Conservation (phyloP, 2,113 vertebrate genomes). For the Psammodynastes pulverulentus region DNA sequence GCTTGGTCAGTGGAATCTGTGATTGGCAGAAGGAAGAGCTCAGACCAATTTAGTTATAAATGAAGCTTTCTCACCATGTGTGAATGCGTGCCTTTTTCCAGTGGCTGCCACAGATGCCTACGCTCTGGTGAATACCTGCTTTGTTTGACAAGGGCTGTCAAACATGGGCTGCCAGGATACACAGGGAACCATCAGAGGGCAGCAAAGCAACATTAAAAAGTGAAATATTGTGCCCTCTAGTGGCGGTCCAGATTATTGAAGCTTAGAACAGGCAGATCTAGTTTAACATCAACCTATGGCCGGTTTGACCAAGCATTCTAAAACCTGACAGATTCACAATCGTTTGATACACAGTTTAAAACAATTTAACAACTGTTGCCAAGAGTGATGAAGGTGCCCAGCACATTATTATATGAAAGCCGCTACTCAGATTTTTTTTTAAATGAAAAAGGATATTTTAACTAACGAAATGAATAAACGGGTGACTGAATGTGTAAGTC, state of each 20-base stretch:
- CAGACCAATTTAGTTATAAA: background rate
- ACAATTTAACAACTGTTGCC: background rate
- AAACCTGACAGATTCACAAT: background rate
- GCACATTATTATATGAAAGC: background rate
- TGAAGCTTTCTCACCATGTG: background rate
- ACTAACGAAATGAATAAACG: background rate
- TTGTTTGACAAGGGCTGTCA: background rate
- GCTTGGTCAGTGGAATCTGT: background rate
- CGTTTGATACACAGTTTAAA: background rate
- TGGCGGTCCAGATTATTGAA: background rate
- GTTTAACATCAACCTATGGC: background rate
- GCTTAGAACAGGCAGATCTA: background rate
- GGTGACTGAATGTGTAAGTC: background rate
- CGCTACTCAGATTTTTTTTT: background rate
- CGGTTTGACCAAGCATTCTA: background rate
- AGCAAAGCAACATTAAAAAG: background rate
- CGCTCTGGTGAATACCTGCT: background rate
- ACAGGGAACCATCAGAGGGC: background rate
- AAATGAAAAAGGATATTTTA: background rate
- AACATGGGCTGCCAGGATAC: background rate
- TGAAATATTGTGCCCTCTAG: background rate
- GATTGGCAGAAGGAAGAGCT: background rate
- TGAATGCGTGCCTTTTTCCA: background rate
- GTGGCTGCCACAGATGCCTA: conserved; percentile 16
- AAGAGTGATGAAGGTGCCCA: background rate